Base-by-base conservation (phyloP, 2,888 invertebrate species). In the Cyclophora punctaria region DNA sequence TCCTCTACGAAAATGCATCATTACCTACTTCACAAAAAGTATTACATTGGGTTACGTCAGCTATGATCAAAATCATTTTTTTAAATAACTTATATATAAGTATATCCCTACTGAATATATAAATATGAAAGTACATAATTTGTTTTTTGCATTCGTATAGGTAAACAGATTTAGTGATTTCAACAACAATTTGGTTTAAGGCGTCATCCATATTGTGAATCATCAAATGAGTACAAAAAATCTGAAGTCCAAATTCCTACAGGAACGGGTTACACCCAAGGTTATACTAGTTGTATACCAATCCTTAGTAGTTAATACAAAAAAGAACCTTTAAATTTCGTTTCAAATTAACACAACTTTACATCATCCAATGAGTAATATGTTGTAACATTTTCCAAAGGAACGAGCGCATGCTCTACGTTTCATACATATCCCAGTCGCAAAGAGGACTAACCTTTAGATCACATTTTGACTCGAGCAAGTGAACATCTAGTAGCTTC, bases 321-420 rank as follows among this genome's bases (percentile, higher is more conserved):
- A 20, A 20, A 20, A 20, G 20, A 20, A 20, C 20, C 20, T 20
- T 6, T 6, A n/a, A 7, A 42, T 7, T n/a, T 4, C 20, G 3
- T 43, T 43, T 7, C 2, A 43, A 4, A 3, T 7, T 43, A 20
- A 20, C 42, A 43, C 20, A 43, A 43, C 5, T 4, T 43, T 43
- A 43, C 42, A 43, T 20, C 42, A 43, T 43, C 42, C 20, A 4
- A 43, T 43, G 42, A 43, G 42, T 7, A 43, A 43, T 4, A 3
- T 7, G 3, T 43, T 43, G 5, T 43, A 43, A 43, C 7, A 5
- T 4, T 43, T 43, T 7, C 5, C 7, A 43, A 43, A 43, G 7
- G 7, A 3, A 43, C 42, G 4, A 43, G 46, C 49, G 49, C 49
- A 49, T 49, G 49, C 49, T 46, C 46, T 49, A 37, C 3, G 6